Percentiles rank a stretch among this genome's conserved stretches.
These are phyloP conservation scores for Eristalis arbustorum DNA, from an alignment of 2,888 invertebrate genomes.

Conservation along the genomic window DNA sequence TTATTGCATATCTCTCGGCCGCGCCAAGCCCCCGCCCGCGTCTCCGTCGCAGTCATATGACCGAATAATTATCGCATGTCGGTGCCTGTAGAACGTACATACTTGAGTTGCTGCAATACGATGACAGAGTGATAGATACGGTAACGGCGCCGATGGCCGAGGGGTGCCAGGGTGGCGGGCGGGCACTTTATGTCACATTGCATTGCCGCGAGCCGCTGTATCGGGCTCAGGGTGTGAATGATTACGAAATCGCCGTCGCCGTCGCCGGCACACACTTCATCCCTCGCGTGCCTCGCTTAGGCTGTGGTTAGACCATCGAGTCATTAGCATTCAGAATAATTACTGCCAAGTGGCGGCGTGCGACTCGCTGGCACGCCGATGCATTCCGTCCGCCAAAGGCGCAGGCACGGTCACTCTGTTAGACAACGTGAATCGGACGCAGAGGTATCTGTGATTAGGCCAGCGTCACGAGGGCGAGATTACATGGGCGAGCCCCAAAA, in stretches of 20 bases:
- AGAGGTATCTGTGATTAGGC: background rate
- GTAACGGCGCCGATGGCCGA: background rate
- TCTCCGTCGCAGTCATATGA: constrained; percentile 6
- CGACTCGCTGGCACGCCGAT: no score
- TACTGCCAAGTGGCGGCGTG: background rate
- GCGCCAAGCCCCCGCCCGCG: background rate
- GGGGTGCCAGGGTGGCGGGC: no score
- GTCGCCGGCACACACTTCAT: background rate
- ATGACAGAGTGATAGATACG: background rate
- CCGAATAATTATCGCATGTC: constrained; percentile 34
- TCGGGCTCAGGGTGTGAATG: background rate
- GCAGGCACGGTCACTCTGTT: background rate
- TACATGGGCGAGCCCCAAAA: background rate
- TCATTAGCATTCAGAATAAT: constrained; percentile 34
- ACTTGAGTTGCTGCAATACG: background rate
- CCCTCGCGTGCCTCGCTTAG: background rate
- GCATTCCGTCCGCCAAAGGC: background rate
- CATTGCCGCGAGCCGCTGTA: background rate
- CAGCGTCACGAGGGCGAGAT: no score
- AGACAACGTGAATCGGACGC: constrained; percentile 20
- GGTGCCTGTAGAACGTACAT: background rate
- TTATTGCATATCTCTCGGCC: no score
- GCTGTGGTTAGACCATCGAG: background rate
- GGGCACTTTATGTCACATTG: constrained; percentile 31
- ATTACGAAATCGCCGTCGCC: constrained; percentile 8